A percentile compares a stretch with the other conserved stretches of the same genome.
phyloP scores from a whole-genome alignment of 2,113 vertebrate species.

The Acrocephalus arundinaceus region DNA sequence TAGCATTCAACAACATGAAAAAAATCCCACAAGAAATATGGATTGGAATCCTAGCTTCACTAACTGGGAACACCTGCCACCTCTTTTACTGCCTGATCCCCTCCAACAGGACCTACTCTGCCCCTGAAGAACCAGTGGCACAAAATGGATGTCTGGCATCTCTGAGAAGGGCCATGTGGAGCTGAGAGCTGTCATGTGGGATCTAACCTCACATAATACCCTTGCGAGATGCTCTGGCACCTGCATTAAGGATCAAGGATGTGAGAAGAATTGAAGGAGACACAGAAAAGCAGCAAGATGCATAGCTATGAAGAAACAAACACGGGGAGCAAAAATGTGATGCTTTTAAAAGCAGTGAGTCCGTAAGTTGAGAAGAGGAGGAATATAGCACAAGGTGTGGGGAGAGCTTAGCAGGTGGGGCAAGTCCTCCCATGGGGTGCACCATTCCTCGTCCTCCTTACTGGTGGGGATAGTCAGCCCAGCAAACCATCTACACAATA shows the following conservation, averaged over 20 bases:
- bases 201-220: background rate
- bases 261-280: background rate
- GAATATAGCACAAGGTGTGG: background rate
- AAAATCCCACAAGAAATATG: background rate
- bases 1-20: background rate
- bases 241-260: background rate
- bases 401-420: background rate
- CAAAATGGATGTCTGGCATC: background rate
- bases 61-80: fast-evolving
- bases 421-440: background rate
- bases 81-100: background rate
- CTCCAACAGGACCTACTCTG: background rate
- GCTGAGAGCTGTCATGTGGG: background rate
- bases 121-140: background rate
- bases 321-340: background rate
- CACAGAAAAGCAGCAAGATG: background rate
- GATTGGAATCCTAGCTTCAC: background rate
- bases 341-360: background rate
- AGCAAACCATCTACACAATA: background rate
- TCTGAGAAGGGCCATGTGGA: background rate
- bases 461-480: background rate
- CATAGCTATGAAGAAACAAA: background rate
- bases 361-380: background rate
- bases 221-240: background rate
- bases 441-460: fast-evolving